Conservation (phyloP, 1,140 invertebrate genomes). For the Calliphora vicina region DNA sequence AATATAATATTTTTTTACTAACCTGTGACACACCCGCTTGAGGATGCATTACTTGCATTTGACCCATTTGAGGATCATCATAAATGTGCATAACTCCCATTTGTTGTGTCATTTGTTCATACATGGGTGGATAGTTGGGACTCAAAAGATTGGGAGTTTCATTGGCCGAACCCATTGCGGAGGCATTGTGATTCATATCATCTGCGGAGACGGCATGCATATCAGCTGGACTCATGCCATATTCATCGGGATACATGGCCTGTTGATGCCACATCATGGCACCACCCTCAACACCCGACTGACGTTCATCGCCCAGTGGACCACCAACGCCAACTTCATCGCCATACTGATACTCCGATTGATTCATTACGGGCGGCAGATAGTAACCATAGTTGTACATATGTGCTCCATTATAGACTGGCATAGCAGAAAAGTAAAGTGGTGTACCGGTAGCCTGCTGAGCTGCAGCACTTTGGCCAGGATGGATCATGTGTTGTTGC, state of each 20-base stretch:
- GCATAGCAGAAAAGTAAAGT: slow-evolving; percentile 48
- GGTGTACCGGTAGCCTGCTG: slow-evolving; percentile 55
- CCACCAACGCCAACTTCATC: slow-evolving; percentile 43
- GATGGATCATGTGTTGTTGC: slow-evolving; percentile 43
- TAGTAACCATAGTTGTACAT: slow-evolving; percentile 50
- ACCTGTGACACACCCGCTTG: slow-evolving; percentile 40
- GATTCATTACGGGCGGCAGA: slow-evolving; percentile 44
- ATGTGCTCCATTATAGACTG: slow-evolving; percentile 43
- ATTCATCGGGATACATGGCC: slow-evolving; percentile 55
- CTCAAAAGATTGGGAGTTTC: slow-evolving; percentile 57
- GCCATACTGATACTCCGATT: slow-evolving; percentile 51
- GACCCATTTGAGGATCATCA: slow-evolving; percentile 52
- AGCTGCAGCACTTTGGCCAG: slow-evolving; percentile 44
- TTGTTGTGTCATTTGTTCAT: slow-evolving; percentile 56
- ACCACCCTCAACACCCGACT: slow-evolving; percentile 40
- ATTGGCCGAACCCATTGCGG: slow-evolving; percentile 48
- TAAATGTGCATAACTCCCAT: slow-evolving; percentile 60
- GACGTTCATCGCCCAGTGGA: slow-evolving; percentile 46
- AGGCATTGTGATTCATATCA: slow-evolving; percentile 56
- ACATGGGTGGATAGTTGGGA: slow-evolving; percentile 55
- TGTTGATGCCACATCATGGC: slow-evolving; percentile 51
- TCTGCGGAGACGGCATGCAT: slow-evolving; percentile 45
- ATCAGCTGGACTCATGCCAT: slow-evolving; percentile 45
- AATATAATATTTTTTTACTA: background rate
- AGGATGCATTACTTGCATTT: slow-evolving; percentile 53